phyloP scores from a whole-genome alignment of 2,113 vertebrate genomes.

The Boulengeromyrus knoepffleri region DNA sequence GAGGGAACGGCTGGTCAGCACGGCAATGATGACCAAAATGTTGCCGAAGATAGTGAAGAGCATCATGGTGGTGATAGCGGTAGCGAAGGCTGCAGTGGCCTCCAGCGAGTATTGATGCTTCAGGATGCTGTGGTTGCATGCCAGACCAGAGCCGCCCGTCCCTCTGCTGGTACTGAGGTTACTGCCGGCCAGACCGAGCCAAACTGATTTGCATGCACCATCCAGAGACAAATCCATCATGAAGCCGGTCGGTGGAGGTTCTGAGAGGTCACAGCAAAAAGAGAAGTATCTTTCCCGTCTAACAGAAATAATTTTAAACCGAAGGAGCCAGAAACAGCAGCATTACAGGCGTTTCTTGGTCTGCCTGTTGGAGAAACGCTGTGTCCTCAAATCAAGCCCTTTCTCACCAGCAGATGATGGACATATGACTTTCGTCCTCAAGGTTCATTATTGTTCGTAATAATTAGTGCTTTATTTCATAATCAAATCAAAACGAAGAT shows the following conservation, averaged over 20 bases:
- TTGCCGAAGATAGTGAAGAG: constrained; percentile 80
- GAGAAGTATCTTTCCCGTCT: not conserved
- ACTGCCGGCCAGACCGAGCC: not conserved
- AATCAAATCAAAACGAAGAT: not conserved
- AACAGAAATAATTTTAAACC: not conserved
- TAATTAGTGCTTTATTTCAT: not conserved
- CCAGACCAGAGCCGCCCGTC: too few relatives aligned
- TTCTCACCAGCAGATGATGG: not conserved
- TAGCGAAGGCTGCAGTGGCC: constrained; percentile 59
- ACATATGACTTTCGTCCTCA: not conserved
- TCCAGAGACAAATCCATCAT: constrained; percentile 29
- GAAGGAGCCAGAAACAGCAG: not conserved
- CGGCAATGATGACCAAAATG: constrained; percentile 74
- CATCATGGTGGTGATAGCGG: constrained; percentile 70
- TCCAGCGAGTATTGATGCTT: constrained; percentile 48
- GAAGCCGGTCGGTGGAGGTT: not conserved
- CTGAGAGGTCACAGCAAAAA: not conserved
- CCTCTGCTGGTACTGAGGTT: not conserved
- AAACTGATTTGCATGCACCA: not conserved
- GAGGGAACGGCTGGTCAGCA: constrained; percentile 66
- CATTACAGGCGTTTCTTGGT: not conserved
- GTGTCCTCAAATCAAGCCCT: not conserved
- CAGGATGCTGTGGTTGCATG: constrained; percentile 5
- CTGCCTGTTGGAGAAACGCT: not conserved
- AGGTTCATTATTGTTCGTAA: not conserved